phyloP scores from a whole-genome alignment of 2,113 vertebrate species.

The Protomyctophum bolini region DNA sequence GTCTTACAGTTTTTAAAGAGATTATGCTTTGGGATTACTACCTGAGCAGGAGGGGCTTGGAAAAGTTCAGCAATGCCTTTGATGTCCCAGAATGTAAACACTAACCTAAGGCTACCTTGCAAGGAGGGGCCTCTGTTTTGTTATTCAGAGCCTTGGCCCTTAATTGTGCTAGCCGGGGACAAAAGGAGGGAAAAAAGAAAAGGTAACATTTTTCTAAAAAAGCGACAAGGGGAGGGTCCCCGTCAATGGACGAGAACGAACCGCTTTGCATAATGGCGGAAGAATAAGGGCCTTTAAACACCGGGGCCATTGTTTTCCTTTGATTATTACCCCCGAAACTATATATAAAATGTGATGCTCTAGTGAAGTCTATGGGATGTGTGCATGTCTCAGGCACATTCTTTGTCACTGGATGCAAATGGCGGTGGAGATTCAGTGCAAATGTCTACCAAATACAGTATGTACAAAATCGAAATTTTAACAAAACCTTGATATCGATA shows the following conservation, averaged over 20 bases:
- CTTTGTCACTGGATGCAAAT: not conserved
- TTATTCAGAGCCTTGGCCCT: slow-evolving; percentile 77
- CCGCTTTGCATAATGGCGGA: slow-evolving; percentile 62
- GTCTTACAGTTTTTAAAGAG: slow-evolving; percentile 81
- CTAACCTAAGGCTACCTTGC: slow-evolving; percentile 77
- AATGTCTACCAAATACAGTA: not conserved
- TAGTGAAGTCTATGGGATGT: not conserved
- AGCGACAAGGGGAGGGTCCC: slow-evolving; percentile 51
- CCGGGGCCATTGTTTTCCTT: too few relatives aligned
- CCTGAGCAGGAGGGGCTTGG: slow-evolving; percentile 75
- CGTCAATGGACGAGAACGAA: slow-evolving; percentile 47
- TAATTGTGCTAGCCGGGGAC: slow-evolving; percentile 73
- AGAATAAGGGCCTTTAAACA: slow-evolving; percentile 21
- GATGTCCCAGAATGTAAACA: slow-evolving; percentile 76
- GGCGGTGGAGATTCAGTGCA: not conserved
- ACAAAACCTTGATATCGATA: too few relatives aligned
- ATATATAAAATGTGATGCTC: not conserved
- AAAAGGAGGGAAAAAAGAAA: slow-evolving; percentile 66
- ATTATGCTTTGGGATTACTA: slow-evolving; percentile 81
- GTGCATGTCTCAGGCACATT: not conserved
- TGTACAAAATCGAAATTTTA: too few relatives aligned
- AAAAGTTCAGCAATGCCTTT: slow-evolving; percentile 81
- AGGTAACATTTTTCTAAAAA: slow-evolving; percentile 70
- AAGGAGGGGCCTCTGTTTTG: slow-evolving; percentile 74
- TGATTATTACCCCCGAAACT: too few relatives aligned